These are phyloP conservation scores for Cylas formicarius DNA, from an alignment of 1,140 invertebrate genomes.

Conservation along the genomic window DNA sequence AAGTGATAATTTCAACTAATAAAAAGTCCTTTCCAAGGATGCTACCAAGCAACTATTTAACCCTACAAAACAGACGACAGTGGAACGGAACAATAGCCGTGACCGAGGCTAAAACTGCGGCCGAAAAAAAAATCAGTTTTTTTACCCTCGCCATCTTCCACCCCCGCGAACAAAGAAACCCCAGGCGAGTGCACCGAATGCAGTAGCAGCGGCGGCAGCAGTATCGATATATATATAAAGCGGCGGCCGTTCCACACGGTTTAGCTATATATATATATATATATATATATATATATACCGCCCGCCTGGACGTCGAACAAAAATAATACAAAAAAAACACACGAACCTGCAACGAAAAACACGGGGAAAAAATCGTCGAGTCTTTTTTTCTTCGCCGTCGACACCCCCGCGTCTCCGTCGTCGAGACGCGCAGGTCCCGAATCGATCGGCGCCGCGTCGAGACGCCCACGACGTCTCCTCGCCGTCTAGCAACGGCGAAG, in stretches of 20 bases:
- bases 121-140: no score
- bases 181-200: no score
- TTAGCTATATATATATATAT: no score
- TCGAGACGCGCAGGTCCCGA: constrained; percentile 2
- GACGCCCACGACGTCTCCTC: constrained; percentile 18
- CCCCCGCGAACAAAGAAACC: constrained; percentile 18
- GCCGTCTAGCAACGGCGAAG: constrained; percentile 16
- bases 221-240: constrained; percentile 25
- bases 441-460: constrained; percentile 13
- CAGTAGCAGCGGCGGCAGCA: constrained; percentile 16
- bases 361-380: constrained; percentile 23
- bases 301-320: constrained; percentile 19
- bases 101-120: no score
- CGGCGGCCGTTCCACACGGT: no score
- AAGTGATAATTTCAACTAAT: no score
- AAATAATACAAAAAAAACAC: constrained; percentile 24
- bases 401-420: constrained; percentile 2
- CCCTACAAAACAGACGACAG: no score
- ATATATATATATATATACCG: no score
- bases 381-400: constrained; percentile 13
- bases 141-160: no score
- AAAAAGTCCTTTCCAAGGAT: no score
- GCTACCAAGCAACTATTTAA: no score
- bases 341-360: constrained; percentile 25
- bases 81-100: no score